Evolutionary conservation across 92 coral and sea anemone species (phyloP), one percentile per base, ranked within the genome.

Genomic region (Paragorgia papillata): DNA sequence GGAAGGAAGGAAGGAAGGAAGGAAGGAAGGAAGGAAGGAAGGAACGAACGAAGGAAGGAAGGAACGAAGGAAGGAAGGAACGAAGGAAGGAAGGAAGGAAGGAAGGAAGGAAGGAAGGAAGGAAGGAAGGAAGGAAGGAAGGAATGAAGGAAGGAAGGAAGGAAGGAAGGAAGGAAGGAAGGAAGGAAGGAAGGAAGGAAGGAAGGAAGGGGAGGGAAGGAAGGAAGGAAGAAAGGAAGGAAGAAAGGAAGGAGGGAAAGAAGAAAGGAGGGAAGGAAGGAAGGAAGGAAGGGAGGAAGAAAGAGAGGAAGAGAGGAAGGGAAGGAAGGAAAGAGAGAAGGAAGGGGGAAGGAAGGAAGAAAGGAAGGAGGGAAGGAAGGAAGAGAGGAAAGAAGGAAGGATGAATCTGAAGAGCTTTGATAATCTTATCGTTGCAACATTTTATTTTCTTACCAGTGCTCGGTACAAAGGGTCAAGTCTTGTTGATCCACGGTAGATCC

Each of bases 401-500:
- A 37, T 37, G 43, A 4, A 37, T 37, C 4, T 4, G 4, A 37
- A 4, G 10, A 4, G n/a, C n/a, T n/a, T n/a, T n/a, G n/a, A n/a
- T n/a, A n/a, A n/a, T n/a, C n/a, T n/a, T n/a, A n/a, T n/a, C n/a
- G n/a, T n/a, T n/a, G 6, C 12, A 6, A 46, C 19, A 15, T 46
- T 7, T 46, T 7, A 7, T 30, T 63, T 31, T 63, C 84, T 71
- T 83, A 90, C 98, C 98, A 94, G 76, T 25, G 96, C 99, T 53
- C 84, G 84, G 75, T 86, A 91, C 15, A 95, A 73, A 2, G 99
- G 97, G 69, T 91, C 99, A 37, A 95, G 79, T 27, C 99, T 82
- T 0, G 99, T 95, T 34, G 99, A 91, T 1, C 99, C 99, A 53
- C 99, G 79, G 86, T 95, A 95, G 54, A 95, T 90, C 99, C 99